Evolutionary conservation across 2,888 invertebrate genomes (phyloP), one percentile per base, ranked within the genome.

Genomic region (Phoenoteleia sp.): DNA sequence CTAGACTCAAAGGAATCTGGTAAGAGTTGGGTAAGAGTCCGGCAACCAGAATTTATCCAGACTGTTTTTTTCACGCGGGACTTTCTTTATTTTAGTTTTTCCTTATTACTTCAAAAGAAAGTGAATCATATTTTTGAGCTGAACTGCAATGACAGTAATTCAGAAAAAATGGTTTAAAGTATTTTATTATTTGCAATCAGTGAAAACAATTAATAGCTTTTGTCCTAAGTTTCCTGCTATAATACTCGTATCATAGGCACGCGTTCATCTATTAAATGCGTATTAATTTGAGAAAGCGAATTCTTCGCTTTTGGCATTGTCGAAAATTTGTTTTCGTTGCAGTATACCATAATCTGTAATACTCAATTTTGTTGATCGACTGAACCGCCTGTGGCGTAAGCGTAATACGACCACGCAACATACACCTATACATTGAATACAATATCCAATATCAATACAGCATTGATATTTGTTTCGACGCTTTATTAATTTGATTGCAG

Each of bases 401-500:
- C 87, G 89, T 87, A 89, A 88, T 90, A 91, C 90, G 89, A 90
- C 87, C 88, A 84, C 90, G 88, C 90, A 89, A 88, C 87, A 87
- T 90, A 91, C 89, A 88, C 76, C 45, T 60, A 36, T 45, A 76
- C 27, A 56, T 49, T 60, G 23, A 27, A 54, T 25, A 62, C 74
- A 67, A 79, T 79, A 74, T 79, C 83, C 83, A 79, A 83, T 83
- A 83, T 83, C 83, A 79, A 69, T 83, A 66, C 83, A 72, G 17
- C 67, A 36, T 52, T 67, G 49, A 56, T 85, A 81, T 77, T 87
- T 72, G 86, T 85, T 91, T 91, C 90, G 90, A 89, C 89, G 92
- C 91, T 93, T 93, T 93, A 93, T 92, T 93, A 93, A 93, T 93
- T 93, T 93, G 92, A 93, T 93, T 93, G 93, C 88, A 75, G 17